A percentile compares a stretch with the other conserved stretches of the same genome.
phyloP scores from a whole-genome alignment of 1,140 invertebrate species.

The Phenacoccus solenopsis region DNA sequence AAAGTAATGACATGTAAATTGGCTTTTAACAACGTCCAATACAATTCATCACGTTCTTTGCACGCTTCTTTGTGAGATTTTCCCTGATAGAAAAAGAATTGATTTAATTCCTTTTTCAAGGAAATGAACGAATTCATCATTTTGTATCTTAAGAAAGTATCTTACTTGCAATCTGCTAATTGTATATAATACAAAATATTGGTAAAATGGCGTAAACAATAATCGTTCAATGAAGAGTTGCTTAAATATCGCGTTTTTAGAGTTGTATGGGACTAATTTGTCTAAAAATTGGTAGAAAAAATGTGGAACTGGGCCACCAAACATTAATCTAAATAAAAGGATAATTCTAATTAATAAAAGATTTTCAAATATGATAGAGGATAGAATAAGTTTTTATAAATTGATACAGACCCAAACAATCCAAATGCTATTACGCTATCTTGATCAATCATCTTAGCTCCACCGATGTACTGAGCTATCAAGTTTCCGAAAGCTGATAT shows the following conservation, averaged over 20 bases:
- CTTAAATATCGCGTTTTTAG: constrained; percentile 37
- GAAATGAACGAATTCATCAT: neutral
- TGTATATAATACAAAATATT: constrained; percentile 52
- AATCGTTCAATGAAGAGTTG: constrained; percentile 50
- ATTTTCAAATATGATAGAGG: neutral
- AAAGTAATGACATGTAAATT: constrained; percentile 60
- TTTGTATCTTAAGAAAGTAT: constrained; percentile 13
- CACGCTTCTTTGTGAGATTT: constrained; percentile 46
- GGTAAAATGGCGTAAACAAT: constrained; percentile 52
- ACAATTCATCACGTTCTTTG: constrained; percentile 44
- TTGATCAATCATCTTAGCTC: constrained; percentile 42
- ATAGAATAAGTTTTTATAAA: too few relatives aligned
- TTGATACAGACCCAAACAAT: constrained; percentile 45
- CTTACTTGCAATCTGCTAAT: constrained; percentile 49
- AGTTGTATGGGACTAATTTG: constrained; percentile 36
- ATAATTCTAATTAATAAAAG: constrained; percentile 20
- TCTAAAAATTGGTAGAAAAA: constrained; percentile 52
- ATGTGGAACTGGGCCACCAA: constrained; percentile 57
- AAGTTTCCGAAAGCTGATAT: constrained; percentile 49
- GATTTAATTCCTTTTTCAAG: too few relatives aligned
- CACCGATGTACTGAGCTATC: constrained; percentile 47
- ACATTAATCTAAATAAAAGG: constrained; percentile 41
- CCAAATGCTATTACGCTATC: constrained; percentile 53
- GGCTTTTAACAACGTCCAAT: constrained; percentile 44
- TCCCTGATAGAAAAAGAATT: constrained; percentile 34